phyloP scores from a whole-genome alignment of 2,797 vertebrate species.

The Sebastes diploproa region DNA sequence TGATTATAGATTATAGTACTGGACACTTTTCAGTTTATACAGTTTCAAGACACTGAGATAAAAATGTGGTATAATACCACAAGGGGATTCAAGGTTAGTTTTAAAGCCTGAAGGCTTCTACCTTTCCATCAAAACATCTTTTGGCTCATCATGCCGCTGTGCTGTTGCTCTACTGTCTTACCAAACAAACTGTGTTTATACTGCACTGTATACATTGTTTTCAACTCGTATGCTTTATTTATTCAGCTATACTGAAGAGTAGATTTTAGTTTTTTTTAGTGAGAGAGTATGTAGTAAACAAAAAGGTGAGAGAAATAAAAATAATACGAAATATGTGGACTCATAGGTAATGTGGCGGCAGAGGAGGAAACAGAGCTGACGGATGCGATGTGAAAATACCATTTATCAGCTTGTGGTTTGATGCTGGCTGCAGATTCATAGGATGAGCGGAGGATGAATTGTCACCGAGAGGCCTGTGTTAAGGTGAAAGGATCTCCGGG shows the following conservation, averaged over 20 bases:
- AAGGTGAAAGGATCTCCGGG: constrained; percentile 53
- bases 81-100: neutral
- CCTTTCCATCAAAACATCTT: neutral
- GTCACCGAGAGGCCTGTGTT: constrained; percentile 46
- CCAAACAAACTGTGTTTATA: neutral
- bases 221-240: neutral
- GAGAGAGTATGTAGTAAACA: neutral
- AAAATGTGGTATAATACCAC: neutral
- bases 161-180: neutral
- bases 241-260: neutral
- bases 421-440: constrained; percentile 38
- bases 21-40: neutral
- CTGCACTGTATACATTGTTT: too few species aligned
- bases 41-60: neutral
- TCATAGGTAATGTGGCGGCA: neutral
- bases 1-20: neutral
- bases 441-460: constrained; percentile 53
- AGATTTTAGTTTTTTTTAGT: neutral
- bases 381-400: constrained; percentile 39
- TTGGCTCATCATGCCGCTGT: neutral
- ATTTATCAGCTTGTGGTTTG: constrained; percentile 51
- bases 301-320: constrained; percentile 20
- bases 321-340: constrained; percentile 9
- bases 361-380: constrained; percentile 4
- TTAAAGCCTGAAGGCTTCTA: neutral